Evolutionary conservation across 2,113 vertebrate genomes (phyloP).

Genomic region (Tretioscincus oriximinensis): DNA sequence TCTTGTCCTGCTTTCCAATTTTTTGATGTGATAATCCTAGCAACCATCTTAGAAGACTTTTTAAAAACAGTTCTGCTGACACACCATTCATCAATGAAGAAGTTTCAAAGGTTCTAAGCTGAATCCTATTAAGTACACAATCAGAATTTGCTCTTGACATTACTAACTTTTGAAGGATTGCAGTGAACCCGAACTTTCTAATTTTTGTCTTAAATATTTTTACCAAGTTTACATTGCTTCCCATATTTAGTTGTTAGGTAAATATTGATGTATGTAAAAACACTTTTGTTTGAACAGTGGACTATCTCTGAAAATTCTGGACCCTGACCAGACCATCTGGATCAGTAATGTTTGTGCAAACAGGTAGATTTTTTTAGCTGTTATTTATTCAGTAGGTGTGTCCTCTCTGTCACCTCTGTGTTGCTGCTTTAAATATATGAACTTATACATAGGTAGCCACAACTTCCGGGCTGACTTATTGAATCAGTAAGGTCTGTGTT

Average conservation of each 20-base stretch:
- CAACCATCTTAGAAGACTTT: too few species aligned
- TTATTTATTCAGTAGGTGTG: neutral
- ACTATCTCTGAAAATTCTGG: slow-evolving; percentile 19
- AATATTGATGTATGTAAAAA: slow-evolving; percentile 21
- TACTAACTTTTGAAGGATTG: neutral
- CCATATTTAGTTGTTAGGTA: slow-evolving; percentile 8
- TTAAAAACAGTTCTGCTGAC: too few species aligned
- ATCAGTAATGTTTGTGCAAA: neutral
- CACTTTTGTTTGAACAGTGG: neutral
- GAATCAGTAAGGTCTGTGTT: slow-evolving; percentile 56
- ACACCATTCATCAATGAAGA: too few species aligned
- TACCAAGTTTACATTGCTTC: neutral
- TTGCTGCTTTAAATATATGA: slow-evolving; percentile 18
- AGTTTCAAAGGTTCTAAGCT: too few species aligned
- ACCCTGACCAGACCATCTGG: slow-evolving; percentile 8
- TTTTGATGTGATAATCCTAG: too few species aligned
- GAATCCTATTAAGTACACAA: too few species aligned
- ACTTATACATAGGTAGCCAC: neutral
- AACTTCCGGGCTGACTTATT: neutral
- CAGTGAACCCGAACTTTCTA: neutral
- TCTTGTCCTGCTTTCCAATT: too few species aligned
- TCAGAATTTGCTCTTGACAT: neutral
- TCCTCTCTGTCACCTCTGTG: neutral
- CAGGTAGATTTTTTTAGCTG: slow-evolving; percentile 2
- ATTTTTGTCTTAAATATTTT: neutral